Base-by-base conservation (phyloP, 2,888 invertebrate species). In the Pollenia griseotomentosa region DNA sequence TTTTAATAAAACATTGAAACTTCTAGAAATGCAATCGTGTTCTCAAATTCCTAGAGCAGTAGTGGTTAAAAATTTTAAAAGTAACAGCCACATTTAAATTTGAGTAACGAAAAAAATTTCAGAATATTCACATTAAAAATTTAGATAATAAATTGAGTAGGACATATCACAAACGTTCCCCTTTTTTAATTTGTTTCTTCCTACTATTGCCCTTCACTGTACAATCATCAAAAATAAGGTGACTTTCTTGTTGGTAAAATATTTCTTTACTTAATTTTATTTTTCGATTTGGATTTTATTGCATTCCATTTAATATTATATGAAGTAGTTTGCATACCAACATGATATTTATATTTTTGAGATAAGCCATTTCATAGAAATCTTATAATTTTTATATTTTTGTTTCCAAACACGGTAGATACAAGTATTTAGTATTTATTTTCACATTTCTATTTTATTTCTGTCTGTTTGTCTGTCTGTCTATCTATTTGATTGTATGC, bases 311-410 rank as follows among this genome's bases (percentile, higher is more conserved):
- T 81, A 40, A 74, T 16, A 82, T 71, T n/a, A 74, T 74, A 78
- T 65, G 55, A 71, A 66, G 48, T 55, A 14, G 12, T 80, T 48
- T 79, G 10, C 73, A 44, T 33, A 23, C 16, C 4, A 55, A 65
- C 63, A 80, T 80, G 6, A 63, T 55, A 55, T 79, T 61, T 51
- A 12, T 59, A 71, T 61, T 61, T 83, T 83, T 46, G 53, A 83
- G 75, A 86, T 83, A 83, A 77, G 57, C 55, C 65, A 75, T 83
- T 86, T 86, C 46, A 51, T 66, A 73, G 48, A 63, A 78, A 84
- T 78, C 55, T 87, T 40, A 44, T 61, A 84, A 57, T 74, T 51
- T 12, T 75, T 68, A 19, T 77, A 23, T 33, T 74, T 14, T 40
- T 68, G 46, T 46, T 66, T 63, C n/a, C 14, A 12, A 10, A 44